Evolutionary conservation across 1,140 invertebrate genomes (phyloP).

Genomic region (Anagrus nilaparvatae): DNA sequence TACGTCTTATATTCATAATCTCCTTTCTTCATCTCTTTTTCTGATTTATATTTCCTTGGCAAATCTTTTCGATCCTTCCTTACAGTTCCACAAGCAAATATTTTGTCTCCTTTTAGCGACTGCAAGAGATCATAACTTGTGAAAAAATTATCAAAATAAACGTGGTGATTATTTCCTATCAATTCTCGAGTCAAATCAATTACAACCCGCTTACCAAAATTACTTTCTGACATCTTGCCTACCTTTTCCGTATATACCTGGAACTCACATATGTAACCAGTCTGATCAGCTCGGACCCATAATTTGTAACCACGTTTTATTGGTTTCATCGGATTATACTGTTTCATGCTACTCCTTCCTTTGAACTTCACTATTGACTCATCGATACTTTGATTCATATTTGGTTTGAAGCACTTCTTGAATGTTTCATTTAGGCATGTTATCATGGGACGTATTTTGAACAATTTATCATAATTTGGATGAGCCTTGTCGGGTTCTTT

Average conservation of each 20-base stretch:
- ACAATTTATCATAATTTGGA: slow-evolving; percentile 32
- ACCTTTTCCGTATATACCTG: slow-evolving; percentile 36
- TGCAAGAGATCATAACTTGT: slow-evolving; percentile 25
- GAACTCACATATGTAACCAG: slow-evolving; percentile 36
- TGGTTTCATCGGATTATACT: slow-evolving; percentile 39
- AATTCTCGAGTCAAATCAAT: slow-evolving; percentile 23
- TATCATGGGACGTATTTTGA: slow-evolving; percentile 30
- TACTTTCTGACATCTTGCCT: slow-evolving; percentile 1
- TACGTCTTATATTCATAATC: slow-evolving; percentile 10
- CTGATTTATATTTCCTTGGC: slow-evolving; percentile 17
- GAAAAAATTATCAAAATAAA: slow-evolving; percentile 31
- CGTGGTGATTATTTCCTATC: slow-evolving; percentile 22
- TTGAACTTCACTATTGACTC: slow-evolving; percentile 35
- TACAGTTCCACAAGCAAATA: slow-evolving; percentile 28
- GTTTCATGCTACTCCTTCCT: slow-evolving; percentile 30
- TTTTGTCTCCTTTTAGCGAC: slow-evolving; percentile 25
- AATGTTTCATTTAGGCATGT: slow-evolving; percentile 17
- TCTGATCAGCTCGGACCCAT: slow-evolving; percentile 29
- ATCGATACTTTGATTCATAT: slow-evolving; percentile 19
- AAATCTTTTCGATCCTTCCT: slow-evolving; percentile 20
- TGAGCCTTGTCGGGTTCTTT: slow-evolving; percentile 21
- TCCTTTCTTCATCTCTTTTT: slow-evolving; percentile 21
- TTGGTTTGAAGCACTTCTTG: slow-evolving; percentile 2
- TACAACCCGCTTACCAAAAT: slow-evolving; percentile 23
- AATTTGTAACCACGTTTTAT: slow-evolving; percentile 41